These are phyloP conservation scores for Drosophila melanocephala DNA, from an alignment of 2,888 invertebrate species.

Conservation along the genomic window DNA sequence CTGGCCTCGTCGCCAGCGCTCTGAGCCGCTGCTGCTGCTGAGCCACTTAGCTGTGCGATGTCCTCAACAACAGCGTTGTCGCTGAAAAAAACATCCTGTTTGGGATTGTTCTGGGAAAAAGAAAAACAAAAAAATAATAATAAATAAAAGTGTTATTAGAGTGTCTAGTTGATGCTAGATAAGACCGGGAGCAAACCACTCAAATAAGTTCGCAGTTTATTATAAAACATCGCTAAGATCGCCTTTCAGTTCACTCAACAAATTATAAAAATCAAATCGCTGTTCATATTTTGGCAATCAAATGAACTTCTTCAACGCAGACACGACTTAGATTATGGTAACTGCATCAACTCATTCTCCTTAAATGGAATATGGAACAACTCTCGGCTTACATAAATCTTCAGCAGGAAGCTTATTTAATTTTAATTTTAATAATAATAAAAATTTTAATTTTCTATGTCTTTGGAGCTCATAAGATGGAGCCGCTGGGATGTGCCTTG, in stretches of 20 bases:
- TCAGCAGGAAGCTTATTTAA: not conserved
- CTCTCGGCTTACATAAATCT: not conserved
- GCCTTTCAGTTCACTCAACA: not conserved
- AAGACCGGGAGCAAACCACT: too few species aligned
- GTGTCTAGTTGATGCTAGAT: too few species aligned
- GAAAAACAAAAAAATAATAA: not conserved
- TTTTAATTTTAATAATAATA: too few species aligned
- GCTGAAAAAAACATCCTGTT: constrained; percentile 5
- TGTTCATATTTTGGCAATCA: not conserved
- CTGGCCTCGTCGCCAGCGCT: constrained; percentile 24
- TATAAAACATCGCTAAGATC: not conserved
- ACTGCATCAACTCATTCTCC: not conserved
- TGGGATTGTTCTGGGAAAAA: not conserved
- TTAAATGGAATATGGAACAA: not conserved
- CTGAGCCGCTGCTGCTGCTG: not conserved
- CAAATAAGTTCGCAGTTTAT: not conserved
- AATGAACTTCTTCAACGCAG: not conserved
- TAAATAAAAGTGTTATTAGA: not conserved
- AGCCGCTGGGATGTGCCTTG: too few species aligned
- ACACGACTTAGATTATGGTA: not conserved
- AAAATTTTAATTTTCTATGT: too few species aligned
- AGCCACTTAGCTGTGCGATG: not conserved
- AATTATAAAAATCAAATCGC: not conserved
- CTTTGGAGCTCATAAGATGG: too few species aligned
- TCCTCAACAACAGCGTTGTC: constrained; percentile 1